A percentile compares a stretch with the other conserved stretches of the same genome.
phyloP scores from a whole-genome alignment of 2,888 invertebrate genomes.

The Apotomis betuletana region DNA sequence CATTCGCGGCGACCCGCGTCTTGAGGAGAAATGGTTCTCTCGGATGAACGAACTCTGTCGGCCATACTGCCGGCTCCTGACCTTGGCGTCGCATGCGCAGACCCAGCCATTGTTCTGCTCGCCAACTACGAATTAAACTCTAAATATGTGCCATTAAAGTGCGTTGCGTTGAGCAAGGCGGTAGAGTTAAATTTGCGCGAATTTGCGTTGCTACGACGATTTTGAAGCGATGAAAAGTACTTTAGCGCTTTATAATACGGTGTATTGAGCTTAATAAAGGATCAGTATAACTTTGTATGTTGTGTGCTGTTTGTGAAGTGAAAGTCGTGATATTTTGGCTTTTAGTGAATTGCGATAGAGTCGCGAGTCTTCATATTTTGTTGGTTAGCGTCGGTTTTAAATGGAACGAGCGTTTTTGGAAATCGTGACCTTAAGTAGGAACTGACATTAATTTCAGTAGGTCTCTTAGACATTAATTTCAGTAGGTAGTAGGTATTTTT shows the following conservation, averaged over 20 bases:
- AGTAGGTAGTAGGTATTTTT: too few relatives aligned
- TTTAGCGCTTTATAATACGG: constrained; percentile 1
- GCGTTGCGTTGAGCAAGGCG: neutral
- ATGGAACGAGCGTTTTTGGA: constrained; percentile 25
- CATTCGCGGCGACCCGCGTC: constrained; percentile 4
- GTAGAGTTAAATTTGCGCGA: constrained; percentile 16
- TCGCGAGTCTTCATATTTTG: neutral
- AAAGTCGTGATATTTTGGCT: constrained; percentile 1
- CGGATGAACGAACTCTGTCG: constrained; percentile 44
- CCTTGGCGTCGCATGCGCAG: constrained; percentile 41
- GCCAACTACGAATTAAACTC: constrained; percentile 5
- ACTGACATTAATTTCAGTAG: neutral
- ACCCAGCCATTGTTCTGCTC: neutral
- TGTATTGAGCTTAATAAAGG: neutral
- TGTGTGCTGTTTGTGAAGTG: constrained; percentile 11
- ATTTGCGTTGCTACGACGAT: constrained; percentile 1
- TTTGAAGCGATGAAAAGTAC: neutral
- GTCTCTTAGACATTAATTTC: neutral
- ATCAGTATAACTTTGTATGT: neutral
- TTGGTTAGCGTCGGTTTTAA: constrained; percentile 2
- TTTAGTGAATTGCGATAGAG: neutral
- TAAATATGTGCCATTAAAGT: neutral
- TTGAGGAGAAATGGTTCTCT: constrained; percentile 4
- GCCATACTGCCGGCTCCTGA: constrained; percentile 43
- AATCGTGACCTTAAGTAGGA: constrained; percentile 11